Evolutionary conservation across 2,113 vertebrate genomes (phyloP).

Genomic region (Elephantulus edwardii): DNA sequence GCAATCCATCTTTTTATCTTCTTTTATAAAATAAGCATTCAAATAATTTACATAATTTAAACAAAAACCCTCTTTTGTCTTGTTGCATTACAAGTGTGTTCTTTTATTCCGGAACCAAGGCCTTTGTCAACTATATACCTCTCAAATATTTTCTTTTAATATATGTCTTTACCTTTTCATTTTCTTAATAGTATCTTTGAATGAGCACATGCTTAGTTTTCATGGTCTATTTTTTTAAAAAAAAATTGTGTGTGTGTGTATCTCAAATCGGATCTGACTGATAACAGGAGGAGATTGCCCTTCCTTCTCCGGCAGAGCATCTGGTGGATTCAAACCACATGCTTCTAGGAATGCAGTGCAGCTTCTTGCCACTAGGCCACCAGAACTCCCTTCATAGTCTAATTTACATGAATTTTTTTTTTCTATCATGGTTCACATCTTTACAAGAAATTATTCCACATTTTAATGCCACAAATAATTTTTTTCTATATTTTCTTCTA

Average conservation of each 20-base stretch:
- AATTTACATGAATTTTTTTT: slow-evolving; percentile 21
- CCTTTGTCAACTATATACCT: not conserved
- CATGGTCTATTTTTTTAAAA: no score
- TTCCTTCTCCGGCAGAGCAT: no score
- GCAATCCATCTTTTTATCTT: not conserved
- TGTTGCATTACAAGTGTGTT: not conserved
- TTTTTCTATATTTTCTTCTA: slow-evolving; percentile 33
- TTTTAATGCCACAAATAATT: not conserved
- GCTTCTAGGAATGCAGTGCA: no score
- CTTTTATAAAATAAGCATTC: not conserved
- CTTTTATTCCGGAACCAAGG: not conserved
- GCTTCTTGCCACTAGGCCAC: no score
- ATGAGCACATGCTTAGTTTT: slow-evolving; percentile 32
- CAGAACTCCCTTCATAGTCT: no score
- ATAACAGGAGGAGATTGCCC: no score
- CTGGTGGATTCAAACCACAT: no score
- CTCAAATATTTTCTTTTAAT: slow-evolving; percentile 22
- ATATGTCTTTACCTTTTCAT: not conserved
- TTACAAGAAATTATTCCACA: slow-evolving; percentile 4
- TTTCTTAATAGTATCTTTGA: slow-evolving; percentile 16
- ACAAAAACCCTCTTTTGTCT: not conserved
- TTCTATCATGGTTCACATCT: not conserved
- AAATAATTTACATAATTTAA: not conserved
- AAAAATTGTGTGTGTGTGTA: no score
- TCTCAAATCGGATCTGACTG: no score